Conservation (phyloP, 2,797 vertebrate species). For the Parauchenoglanis punctatus region DNA sequence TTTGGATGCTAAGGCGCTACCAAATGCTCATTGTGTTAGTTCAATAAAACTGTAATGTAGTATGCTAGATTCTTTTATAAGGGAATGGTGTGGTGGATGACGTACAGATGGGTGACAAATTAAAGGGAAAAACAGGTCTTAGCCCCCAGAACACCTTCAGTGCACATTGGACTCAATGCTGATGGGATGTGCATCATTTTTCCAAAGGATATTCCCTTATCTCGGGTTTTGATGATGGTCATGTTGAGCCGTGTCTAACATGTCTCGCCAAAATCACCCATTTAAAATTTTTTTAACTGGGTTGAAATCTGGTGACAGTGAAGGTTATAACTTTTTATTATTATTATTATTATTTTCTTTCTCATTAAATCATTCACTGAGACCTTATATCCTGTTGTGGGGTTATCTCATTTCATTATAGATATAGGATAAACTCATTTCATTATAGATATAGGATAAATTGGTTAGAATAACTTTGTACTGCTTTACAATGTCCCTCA, state of each 20-base stretch:
- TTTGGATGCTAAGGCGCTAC: background rate
- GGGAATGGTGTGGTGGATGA: background rate
- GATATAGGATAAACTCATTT: background rate
- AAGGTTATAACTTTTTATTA: background rate
- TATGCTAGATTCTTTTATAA: background rate
- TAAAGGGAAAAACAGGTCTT: background rate
- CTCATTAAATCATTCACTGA: background rate
- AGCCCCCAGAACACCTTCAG: background rate
- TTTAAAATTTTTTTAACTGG: background rate
- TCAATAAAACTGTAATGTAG: background rate
- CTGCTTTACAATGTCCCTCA: background rate
- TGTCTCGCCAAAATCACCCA: background rate
- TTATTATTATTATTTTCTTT: background rate
- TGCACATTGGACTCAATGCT: background rate
- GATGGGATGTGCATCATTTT: background rate
- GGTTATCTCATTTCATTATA: background rate
- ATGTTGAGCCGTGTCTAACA: background rate
- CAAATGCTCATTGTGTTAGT: background rate
- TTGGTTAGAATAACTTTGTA: background rate
- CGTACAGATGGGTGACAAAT: background rate
- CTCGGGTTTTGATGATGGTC: background rate
- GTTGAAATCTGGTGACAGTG: background rate
- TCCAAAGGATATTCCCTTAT: background rate
- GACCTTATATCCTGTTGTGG: background rate
- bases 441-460: background rate